These are phyloP conservation scores for Vidua macroura DNA, from an alignment of 2,113 vertebrate species.

Conservation along the genomic window DNA sequence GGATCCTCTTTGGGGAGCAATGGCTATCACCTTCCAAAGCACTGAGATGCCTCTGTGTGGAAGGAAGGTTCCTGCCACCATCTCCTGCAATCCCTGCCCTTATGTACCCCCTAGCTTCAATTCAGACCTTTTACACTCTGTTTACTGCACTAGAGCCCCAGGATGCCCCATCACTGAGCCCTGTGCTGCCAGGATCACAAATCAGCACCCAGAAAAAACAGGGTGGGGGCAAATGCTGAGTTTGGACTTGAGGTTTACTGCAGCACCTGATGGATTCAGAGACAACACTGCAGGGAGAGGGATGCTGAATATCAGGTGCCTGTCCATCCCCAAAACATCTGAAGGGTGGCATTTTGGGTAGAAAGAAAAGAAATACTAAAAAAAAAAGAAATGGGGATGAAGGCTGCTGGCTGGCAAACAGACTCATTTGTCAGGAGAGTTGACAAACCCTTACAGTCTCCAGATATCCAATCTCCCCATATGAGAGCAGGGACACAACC, in stretches of 20 bases:
- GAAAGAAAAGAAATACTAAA: background rate
- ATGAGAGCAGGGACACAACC: rapidly evolving
- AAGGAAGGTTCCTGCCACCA: background rate
- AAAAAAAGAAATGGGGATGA: background rate
- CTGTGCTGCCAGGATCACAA: background rate
- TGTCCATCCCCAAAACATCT: background rate
- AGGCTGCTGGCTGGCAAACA: background rate
- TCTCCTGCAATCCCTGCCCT: background rate
- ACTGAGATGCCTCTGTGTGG: background rate
- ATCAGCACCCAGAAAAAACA: background rate
- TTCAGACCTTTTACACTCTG: background rate
- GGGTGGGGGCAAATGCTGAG: background rate
- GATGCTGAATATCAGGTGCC: background rate
- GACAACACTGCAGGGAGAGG: background rate
- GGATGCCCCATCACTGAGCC: background rate
- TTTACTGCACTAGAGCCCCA: background rate
- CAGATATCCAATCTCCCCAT: rapidly evolving
- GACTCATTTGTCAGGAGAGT: background rate
- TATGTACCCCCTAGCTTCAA: background rate
- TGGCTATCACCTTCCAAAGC: background rate
- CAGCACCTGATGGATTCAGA: background rate
- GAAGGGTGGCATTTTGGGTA: background rate
- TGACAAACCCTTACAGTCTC: background rate
- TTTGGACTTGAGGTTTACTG: background rate
- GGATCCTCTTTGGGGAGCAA: background rate